Percentiles rank a stretch among this genome's conserved stretches.
Evolutionary conservation across 2,113 vertebrate genomes (phyloP).

Genomic region (Podilymbus podiceps): DNA sequence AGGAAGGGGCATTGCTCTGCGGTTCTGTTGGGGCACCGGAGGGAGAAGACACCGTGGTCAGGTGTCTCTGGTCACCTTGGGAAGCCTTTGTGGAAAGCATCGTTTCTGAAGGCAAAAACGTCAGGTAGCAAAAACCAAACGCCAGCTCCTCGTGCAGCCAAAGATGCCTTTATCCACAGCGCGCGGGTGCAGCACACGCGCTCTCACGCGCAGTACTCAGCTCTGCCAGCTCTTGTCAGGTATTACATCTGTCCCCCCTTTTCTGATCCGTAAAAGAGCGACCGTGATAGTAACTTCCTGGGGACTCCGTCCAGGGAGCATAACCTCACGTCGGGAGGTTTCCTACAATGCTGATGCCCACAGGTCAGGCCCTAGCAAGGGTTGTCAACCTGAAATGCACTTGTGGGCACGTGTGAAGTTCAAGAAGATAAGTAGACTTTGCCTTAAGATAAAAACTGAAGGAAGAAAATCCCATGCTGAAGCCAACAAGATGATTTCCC

Average conservation of each 20-base stretch:
- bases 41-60: accelerated
- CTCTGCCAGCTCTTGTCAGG: background rate
- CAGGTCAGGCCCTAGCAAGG: background rate
- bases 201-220: background rate
- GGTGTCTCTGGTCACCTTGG: background rate
- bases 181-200: accelerated
- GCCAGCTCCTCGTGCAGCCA: background rate
- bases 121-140: background rate
- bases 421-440: background rate
- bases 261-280: accelerated
- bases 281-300: no score
- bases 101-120: background rate
- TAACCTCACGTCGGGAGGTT: background rate
- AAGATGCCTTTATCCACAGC: accelerated
- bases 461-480: background rate
- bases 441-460: background rate
- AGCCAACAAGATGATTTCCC: background rate
- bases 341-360: background rate
- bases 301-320: background rate
- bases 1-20: accelerated
- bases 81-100: background rate
- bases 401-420: background rate
- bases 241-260: background rate
- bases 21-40: background rate
- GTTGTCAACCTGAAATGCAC: background rate